Evolutionary conservation across 2,113 vertebrate species (phyloP).

Genomic region (Onychostruthus taczanowskii): DNA sequence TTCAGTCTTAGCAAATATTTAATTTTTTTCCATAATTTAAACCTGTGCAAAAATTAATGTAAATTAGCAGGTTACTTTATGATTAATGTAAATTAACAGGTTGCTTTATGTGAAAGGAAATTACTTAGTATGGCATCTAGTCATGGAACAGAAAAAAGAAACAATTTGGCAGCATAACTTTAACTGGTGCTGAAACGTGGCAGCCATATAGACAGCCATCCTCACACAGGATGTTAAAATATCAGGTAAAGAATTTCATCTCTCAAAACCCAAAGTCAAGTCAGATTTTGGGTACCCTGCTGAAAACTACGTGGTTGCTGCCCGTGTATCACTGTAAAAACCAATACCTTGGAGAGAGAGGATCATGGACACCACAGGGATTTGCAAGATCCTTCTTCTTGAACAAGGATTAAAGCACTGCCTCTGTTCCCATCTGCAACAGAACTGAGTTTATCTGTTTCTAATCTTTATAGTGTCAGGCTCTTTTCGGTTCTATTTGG

Average conservation of each 20-base stretch:
- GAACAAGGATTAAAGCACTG: neutral
- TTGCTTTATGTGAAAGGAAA: slow-evolving; percentile 33
- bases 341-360: neutral
- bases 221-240: neutral
- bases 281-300: neutral
- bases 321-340: neutral
- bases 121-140: neutral
- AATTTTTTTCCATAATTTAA: slow-evolving; percentile 29
- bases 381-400: neutral
- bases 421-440: neutral
- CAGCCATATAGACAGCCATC: neutral
- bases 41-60: neutral
- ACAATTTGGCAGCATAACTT: neutral
- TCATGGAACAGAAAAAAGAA: neutral
- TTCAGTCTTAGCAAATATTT: neutral
- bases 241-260: neutral
- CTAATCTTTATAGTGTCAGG: neutral
- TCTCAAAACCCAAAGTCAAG: neutral
- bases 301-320: neutral
- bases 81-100: neutral
- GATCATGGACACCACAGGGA: neutral
- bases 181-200: neutral
- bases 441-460: neutral
- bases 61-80: slow-evolving; percentile 10
- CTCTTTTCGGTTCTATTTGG: neutral